phyloP scores from a whole-genome alignment of 2,888 invertebrate genomes.

The Osmoderma eremita region DNA sequence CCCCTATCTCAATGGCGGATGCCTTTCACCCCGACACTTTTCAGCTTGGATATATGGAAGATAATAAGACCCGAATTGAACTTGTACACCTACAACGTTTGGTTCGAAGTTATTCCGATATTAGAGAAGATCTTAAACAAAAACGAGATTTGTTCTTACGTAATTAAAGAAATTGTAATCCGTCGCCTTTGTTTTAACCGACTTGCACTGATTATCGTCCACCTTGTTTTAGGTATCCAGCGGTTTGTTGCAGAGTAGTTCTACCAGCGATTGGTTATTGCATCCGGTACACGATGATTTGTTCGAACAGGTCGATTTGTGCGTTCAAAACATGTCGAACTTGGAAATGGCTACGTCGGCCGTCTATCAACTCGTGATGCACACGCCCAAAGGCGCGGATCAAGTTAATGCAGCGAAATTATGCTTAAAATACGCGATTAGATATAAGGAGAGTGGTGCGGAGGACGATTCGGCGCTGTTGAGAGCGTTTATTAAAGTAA shows the following conservation, averaged over 20 bases:
- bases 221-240: constrained; percentile 44
- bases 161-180: constrained; percentile 64
- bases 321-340: constrained; percentile 59
- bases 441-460: constrained; percentile 55
- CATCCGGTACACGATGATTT: constrained; percentile 57
- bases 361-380: constrained; percentile 55
- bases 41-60: constrained; percentile 61
- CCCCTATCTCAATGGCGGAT: constrained; percentile 65
- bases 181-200: no score
- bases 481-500: constrained; percentile 53
- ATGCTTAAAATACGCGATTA: constrained; percentile 63
- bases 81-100: constrained; percentile 64
- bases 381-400: constrained; percentile 63
- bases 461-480: constrained; percentile 47
- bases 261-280: constrained; percentile 55
- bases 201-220: no score
- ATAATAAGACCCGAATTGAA: constrained; percentile 65
- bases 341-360: constrained; percentile 60
- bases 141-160: constrained; percentile 65
- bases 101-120: constrained; percentile 63
- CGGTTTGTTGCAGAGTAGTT: constrained; percentile 40
- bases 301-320: constrained; percentile 60
- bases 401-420: constrained; percentile 65
- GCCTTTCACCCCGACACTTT: constrained; percentile 61
- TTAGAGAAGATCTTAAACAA: constrained; percentile 57